These are phyloP conservation scores for Pluvialis apricaria DNA, from an alignment of 2,113 vertebrate species.

Conservation along the genomic window DNA sequence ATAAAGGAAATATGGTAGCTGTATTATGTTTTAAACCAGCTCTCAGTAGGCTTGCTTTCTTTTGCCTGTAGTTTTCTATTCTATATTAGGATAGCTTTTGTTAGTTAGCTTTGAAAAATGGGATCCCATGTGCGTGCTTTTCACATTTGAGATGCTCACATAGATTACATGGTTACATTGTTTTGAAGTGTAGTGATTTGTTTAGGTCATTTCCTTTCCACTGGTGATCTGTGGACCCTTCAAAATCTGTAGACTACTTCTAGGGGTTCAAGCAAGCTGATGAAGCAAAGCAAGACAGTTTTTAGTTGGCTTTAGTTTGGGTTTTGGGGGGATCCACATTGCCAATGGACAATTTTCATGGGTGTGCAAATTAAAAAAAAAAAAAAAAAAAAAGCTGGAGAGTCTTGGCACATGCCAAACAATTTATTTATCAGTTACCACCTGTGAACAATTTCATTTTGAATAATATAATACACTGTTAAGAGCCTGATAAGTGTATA, in stretches of 20 bases:
- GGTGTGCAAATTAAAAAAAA: not conserved
- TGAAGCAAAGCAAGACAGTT: not conserved
- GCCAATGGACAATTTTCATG: not conserved
- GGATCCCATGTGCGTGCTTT: not conserved
- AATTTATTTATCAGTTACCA: not conserved
- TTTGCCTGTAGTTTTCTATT: not conserved
- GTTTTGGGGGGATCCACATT: not conserved
- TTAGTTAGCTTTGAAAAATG: not conserved
- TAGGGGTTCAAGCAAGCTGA: not conserved
- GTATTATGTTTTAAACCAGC: not conserved
- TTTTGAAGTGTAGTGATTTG: not conserved
- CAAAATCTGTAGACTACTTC: not conserved
- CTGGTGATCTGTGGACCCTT: not conserved
- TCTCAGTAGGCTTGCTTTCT: not conserved
- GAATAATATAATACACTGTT: fast-evolving
- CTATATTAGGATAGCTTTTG: not conserved
- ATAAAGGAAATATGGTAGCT: not conserved
- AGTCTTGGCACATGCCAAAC: not conserved
- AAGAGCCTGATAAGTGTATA: not conserved
- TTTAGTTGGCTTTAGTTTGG: not conserved
- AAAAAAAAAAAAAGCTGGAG: not conserved
- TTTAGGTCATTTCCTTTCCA: not conserved
- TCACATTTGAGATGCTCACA: not conserved
- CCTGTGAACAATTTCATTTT: not conserved
- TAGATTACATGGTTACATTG: not conserved